Base-by-base conservation (phyloP, 2,888 invertebrate genomes). In the Trachelus stipa region DNA sequence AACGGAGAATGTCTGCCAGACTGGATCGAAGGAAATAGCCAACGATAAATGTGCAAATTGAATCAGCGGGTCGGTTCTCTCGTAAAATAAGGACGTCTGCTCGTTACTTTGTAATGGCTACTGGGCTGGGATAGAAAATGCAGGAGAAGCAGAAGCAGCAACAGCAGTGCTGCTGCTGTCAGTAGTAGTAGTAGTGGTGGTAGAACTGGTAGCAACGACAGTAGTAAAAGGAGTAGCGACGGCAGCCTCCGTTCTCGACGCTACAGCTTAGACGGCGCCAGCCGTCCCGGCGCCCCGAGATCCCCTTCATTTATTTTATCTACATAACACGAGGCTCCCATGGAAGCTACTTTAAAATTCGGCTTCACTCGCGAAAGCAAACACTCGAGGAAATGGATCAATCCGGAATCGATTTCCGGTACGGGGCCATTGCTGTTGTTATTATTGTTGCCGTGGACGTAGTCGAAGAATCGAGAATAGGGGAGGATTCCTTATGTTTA, bases 201-300 rank as follows among this genome's bases (percentile, higher is more conserved):
- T 40, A 40, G 40, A 4, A 15, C 1, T 15, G 15, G 0, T 40
- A 15, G 15, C 0, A 15, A 6, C 40, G 40, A 6, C 40, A 40
- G 40, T 40, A 40, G 40, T 40, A 40, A 40, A 69, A 69, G 69
- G 30, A 33, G 69, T 12, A 33, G 33, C 15, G 30, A 33, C 30
- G 12, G 74, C 69, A 77, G 77, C 74, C 69, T 77, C 74, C 74
- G 74, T 77, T 73, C 31, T 33, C 73, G 33, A 34, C 40, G 73
- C 79, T 79, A 37, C 74, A 81, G 76, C 75, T 79, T 76, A 81
- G 81, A 81, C 81, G 88, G 88, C 89, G 88, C 89, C 88, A 87
- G 87, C 84, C 90, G 85, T 85, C 87, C 80, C 79, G 90, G 86
- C 88, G 88, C 87, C 87, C 81, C 80, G 76, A 80, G 77, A 80